Conservation (phyloP, 2,797 vertebrate genomes). For the Prunella strophiata region DNA sequence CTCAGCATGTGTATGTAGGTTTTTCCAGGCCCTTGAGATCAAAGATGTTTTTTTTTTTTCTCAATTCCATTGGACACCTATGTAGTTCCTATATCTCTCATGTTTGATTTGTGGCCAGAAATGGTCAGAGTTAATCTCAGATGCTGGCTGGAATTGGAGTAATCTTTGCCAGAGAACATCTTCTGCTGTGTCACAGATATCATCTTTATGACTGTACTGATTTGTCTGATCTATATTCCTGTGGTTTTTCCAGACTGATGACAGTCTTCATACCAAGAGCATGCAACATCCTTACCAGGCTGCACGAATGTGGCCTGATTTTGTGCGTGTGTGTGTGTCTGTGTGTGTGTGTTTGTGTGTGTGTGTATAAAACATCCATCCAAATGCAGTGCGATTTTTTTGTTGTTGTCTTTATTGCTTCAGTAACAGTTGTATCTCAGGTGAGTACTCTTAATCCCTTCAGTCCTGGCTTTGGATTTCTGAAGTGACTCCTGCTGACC, state of each 20-base stretch:
- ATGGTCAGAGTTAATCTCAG: conserved; percentile 35
- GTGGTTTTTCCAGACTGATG: neutral
- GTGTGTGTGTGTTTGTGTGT: neutral
- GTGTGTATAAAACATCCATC: neutral
- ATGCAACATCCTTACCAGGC: neutral
- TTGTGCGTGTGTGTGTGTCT: neutral
- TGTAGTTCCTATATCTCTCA: neutral
- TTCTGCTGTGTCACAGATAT: conserved; percentile 45
- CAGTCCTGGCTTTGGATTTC: neutral
- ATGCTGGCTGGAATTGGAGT: conserved; percentile 4
- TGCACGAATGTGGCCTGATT: neutral
- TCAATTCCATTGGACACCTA: neutral
- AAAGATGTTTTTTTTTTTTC: neutral
- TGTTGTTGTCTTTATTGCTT: neutral
- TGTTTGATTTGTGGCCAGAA: conserved; percentile 50
- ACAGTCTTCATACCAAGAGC: neutral
- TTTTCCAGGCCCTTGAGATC: neutral
- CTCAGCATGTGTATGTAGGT: neutral
- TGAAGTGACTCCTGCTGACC: neutral
- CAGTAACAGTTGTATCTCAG: neutral
- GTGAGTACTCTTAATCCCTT: neutral
- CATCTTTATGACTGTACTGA: conserved; percentile 37
- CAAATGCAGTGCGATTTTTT: neutral
- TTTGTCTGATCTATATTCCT: neutral
- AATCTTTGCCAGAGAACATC: conserved; percentile 46